These are phyloP conservation scores for Prorops nasuta DNA, from an alignment of 1,140 invertebrate genomes.

Conservation along the genomic window DNA sequence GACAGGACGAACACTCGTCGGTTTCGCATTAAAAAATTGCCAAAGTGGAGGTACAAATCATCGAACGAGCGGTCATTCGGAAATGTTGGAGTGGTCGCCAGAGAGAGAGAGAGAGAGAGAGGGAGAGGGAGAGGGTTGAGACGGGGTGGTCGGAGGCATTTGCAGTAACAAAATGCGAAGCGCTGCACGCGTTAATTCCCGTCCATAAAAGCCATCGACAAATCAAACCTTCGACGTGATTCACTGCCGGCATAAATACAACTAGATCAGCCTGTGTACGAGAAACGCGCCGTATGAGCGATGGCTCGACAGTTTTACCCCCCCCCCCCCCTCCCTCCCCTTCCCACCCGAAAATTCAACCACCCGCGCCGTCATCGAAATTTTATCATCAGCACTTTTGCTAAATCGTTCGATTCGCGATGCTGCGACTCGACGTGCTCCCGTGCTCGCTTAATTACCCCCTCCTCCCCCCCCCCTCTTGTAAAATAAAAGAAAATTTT, in stretches of 20 bases:
- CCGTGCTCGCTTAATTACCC: too few relatives aligned
- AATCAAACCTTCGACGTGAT: constrained; percentile 56
- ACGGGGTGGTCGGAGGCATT: constrained; percentile 36
- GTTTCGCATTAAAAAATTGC: constrained; percentile 46
- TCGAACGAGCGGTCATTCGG: constrained; percentile 37
- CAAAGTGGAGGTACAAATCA: constrained; percentile 50
- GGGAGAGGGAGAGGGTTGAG: constrained; percentile 5
- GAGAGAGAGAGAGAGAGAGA: constrained; percentile 8
- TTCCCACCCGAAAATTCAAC: neutral
- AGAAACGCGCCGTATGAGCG: constrained; percentile 47
- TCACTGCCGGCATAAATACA: constrained; percentile 56
- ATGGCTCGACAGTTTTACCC: constrained; percentile 43
- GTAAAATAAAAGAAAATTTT: too few relatives aligned
- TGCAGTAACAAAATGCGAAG: constrained; percentile 54
- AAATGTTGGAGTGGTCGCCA: constrained; percentile 39
- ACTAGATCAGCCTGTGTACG: constrained; percentile 54
- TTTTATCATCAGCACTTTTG: too few relatives aligned
- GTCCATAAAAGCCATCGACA: constrained; percentile 58
- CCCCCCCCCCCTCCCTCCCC: constrained; percentile 13
- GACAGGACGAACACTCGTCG: constrained; percentile 10
- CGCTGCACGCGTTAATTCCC: constrained; percentile 53
- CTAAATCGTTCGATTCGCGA: too few relatives aligned
- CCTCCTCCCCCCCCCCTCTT: too few relatives aligned
- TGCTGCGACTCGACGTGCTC: too few relatives aligned
- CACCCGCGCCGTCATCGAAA: constrained; percentile 2